Base-by-base conservation (phyloP, 2,888 invertebrate species). In the Chesias legatella region DNA sequence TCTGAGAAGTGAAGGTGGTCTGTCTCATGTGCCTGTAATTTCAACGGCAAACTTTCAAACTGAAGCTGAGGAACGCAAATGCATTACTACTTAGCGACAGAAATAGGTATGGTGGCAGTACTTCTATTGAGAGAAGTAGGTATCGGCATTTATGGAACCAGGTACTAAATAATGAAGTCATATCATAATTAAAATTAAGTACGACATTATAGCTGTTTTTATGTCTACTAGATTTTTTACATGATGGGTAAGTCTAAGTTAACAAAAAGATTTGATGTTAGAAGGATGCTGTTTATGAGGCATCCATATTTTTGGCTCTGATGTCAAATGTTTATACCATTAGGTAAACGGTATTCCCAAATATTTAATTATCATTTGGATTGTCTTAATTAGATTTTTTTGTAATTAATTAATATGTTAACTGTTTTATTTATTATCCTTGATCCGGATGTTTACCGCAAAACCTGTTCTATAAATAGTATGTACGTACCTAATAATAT, bases 391-490 rank as follows among this genome's bases (percentile, higher is more conserved):
- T 38, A 36, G 6, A 10, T 39, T 38, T 27, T 6, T 23, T 17
- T 17, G 7, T n/a, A 27, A 9, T 8, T 2, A 17, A 44, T 20
- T 35, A 30, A 37, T 40, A 39, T 41, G 22, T 24, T 32, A 24
- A 21, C 37, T 37, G 7, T 10, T 10, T 28, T 26, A 26, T 36
- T 30, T 21, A 39, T 7, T 30, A 26, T 17, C 9, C 20, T 8
- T 13, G 24, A 29, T 42, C 34, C 46, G 38, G 44, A 44, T 40
- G 39, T 40, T 44, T 35, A 36, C 25, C 31, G 13, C 24, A 29
- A 33, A 44, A 31, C 34, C 28, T 21, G 34, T 32, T 35, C 3
- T 10, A n/a, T n/a, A n/a, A n/a, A n/a, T 17, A 17, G 2, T 17
- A 17, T 17, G 13, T n/a, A n/a, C n/a, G n/a, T n/a, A n/a, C n/a